Evolutionary conservation across 2,113 vertebrate genomes (phyloP), one percentile per base, ranked within the genome.

Genomic region (Mohoua ochrocephala): DNA sequence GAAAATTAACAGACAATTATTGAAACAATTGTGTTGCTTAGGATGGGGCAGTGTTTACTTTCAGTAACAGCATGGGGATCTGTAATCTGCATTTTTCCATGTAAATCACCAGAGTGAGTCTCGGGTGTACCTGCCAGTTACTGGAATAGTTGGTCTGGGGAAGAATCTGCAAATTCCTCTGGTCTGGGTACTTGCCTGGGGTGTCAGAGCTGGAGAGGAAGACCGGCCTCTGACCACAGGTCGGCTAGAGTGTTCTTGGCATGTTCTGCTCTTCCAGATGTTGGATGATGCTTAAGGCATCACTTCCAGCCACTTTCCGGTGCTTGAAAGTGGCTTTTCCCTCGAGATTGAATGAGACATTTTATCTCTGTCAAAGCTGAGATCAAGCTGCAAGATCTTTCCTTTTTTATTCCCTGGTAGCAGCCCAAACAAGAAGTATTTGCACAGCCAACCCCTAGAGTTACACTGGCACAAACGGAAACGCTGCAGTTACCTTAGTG

Each of bases 371-470:
- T 15, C 9, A 27, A 68, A 84, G 44, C 53, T 84, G 57, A 87
- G 47, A 67, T 47, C 45, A 31, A 71, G 42, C 41, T 44, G 57
- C 28, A 50, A 63, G 63, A 42, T 61, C 8, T 75, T 82, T 64
- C 39, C 10, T 24, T 59, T 61, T 47, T 61, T 26, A 28, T 77
- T 64, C 54, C n/a, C 39, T 60, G 56, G 61, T 45, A 70, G n/a
- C 20, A 70, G 33, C 53, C 41, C 56, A 76, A 71, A 42, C 20
- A 37, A 0, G 0, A 56, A 83, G 28, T 42, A 37, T 26, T 65
- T 65, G 39, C 24, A 6, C 6, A 59, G 28, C 28, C 2, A 0
- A 26, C 23, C 39, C 2, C 1, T 16, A 26, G 33, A 50, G 33
- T 44, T 59, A 53, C 15, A 13, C 13, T 0, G 1, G 22, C 33